These are phyloP conservation scores for Macrotis lagotis DNA, from an alignment of 2,113 vertebrate species.

Conservation along the genomic window DNA sequence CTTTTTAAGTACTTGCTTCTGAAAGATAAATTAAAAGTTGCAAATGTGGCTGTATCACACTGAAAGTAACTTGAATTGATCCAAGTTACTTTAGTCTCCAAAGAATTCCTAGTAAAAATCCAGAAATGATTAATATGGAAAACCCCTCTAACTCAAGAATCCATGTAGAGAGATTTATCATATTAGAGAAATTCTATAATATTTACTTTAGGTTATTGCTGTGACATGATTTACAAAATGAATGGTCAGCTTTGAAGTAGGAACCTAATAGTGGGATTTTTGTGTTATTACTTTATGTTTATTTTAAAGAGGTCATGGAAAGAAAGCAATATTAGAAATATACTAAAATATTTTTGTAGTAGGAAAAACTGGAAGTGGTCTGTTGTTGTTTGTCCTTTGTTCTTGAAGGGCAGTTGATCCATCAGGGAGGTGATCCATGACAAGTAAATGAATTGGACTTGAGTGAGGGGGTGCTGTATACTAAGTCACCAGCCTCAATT, in stretches of 20 bases:
- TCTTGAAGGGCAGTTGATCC: no score
- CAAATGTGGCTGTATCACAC: neutral
- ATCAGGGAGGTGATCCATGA: no score
- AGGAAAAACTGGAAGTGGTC: neutral
- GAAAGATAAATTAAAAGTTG: neutral
- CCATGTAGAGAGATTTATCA: neutral
- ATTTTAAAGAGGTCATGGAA: neutral
- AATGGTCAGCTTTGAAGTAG: neutral
- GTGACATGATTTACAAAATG: neutral
- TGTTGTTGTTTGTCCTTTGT: no score
- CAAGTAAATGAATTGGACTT: no score
- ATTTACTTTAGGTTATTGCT: neutral
- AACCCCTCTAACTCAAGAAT: neutral
- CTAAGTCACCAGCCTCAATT: no score
- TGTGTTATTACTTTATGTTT: neutral
- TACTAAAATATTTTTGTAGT: neutral
- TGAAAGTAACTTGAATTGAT: neutral
- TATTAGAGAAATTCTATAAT: neutral
- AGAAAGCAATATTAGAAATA: neutral
- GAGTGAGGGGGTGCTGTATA: no score
- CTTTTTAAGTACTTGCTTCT: neutral
- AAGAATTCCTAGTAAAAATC: neutral
- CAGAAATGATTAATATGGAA: neutral
- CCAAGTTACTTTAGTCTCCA: neutral
- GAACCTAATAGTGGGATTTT: neutral